A percentile compares a stretch with the other conserved stretches of the same genome.
phyloP scores from a whole-genome alignment of 2,113 vertebrate species.

The Rafetus swinhoei region DNA sequence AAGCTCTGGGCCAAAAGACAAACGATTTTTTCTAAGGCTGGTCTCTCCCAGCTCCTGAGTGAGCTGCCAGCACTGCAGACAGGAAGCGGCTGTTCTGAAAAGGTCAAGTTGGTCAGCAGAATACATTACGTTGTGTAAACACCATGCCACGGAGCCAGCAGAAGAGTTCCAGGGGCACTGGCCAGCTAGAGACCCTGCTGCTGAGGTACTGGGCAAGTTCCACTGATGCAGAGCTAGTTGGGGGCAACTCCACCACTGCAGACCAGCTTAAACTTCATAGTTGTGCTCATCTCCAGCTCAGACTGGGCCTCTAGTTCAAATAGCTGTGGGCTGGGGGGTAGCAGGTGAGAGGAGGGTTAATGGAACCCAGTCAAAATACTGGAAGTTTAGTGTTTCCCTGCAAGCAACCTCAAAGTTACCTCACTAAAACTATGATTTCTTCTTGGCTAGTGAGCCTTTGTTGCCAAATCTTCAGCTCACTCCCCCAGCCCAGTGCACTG shows the following conservation, averaged over 20 bases:
- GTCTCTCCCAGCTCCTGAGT: not conserved
- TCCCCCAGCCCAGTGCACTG: not conserved
- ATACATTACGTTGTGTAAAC: not conserved
- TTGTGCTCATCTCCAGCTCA: not conserved
- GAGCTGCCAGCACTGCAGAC: not conserved
- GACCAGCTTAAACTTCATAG: not conserved
- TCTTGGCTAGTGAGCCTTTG: slow-evolving; percentile 38
- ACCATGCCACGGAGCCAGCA: not conserved
- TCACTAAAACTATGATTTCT: slow-evolving; percentile 56
- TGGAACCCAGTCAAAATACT: not conserved
- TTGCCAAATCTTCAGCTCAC: slow-evolving; percentile 24
- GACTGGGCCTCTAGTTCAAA: not conserved
- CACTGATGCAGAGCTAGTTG: not conserved
- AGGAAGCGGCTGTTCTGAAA: slow-evolving; percentile 7
- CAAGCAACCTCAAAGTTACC: not conserved
- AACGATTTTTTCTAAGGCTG: not conserved
- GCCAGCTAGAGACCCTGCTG: not conserved
- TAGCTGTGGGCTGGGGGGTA: not conserved
- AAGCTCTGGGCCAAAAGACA: not conserved
- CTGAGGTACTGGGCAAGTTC: not conserved
- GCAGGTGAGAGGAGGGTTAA: not conserved
- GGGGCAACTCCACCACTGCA: not conserved
- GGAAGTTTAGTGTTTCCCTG: not conserved
- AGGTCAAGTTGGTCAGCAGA: not conserved
- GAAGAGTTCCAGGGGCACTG: not conserved